Conservation (phyloP, 2,797 vertebrate species). For the Microctenopoma stevenorrisi region DNA sequence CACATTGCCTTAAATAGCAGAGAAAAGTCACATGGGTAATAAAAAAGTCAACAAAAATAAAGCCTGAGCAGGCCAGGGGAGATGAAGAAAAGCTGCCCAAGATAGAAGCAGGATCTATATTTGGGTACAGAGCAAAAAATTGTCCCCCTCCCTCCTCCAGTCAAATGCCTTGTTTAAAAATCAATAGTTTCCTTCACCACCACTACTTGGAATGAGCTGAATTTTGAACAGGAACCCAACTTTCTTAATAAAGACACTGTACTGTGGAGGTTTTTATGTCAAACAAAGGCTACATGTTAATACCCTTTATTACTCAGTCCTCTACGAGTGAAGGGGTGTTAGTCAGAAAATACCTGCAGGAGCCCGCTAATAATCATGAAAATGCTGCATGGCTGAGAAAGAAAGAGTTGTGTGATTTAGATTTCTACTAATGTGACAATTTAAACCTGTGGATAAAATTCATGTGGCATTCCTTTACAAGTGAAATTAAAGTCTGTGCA, state of each 20-base stretch:
- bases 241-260: constrained; percentile 10
- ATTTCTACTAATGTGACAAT: neutral
- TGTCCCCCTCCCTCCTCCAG: constrained; percentile 27
- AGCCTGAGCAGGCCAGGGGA: constrained; percentile 49
- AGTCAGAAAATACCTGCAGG: constrained; percentile 27
- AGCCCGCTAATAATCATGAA: neutral
- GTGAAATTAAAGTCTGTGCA: too few species aligned
- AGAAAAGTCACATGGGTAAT: constrained; percentile 73
- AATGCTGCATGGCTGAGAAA: neutral
- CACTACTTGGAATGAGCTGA: constrained; percentile 17
- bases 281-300: constrained; percentile 8
- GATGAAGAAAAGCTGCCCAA: constrained; percentile 44
- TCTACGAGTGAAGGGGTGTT: neutral
- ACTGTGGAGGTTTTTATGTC: neutral
- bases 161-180: constrained; percentile 44
- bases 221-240: constrained; percentile 25
- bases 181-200: constrained; percentile 48
- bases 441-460: neutral
- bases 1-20: constrained; percentile 72
- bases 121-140: constrained; percentile 64
- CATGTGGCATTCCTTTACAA: too few species aligned
- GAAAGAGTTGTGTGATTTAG: neutral
- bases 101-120: constrained; percentile 68
- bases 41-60: constrained; percentile 72
- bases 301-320: neutral